phyloP scores from a whole-genome alignment of 1,140 invertebrate species.

The Drosophila trapezifrons region DNA sequence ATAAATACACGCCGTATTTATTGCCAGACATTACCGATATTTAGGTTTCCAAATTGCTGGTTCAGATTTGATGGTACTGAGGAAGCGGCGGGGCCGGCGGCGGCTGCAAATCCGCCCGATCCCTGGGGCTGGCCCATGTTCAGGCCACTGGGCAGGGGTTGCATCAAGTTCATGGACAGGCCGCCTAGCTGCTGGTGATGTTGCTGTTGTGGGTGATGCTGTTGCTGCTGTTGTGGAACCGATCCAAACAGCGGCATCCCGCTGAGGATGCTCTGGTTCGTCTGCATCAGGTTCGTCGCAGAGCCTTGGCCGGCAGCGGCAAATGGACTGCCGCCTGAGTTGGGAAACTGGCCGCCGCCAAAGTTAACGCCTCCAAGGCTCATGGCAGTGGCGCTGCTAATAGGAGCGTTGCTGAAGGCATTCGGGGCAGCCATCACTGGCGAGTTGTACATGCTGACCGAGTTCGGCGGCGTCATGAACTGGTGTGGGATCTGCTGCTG shows the following conservation, averaged over 20 bases:
- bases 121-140: slow-evolving; percentile 34
- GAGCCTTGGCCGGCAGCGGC: slow-evolving; percentile 17
- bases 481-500: slow-evolving; percentile 73
- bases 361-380: slow-evolving; percentile 63
- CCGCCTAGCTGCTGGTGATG: slow-evolving; percentile 53
- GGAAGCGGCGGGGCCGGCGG: slow-evolving; percentile 41
- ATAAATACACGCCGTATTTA: slow-evolving; percentile 62
- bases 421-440: slow-evolving; percentile 82
- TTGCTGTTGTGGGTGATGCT: slow-evolving; percentile 56
- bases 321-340: slow-evolving; percentile 57
- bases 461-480: slow-evolving; percentile 83
- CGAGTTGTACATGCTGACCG: slow-evolving; percentile 82
- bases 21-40: slow-evolving; percentile 84
- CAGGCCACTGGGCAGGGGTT: slow-evolving; percentile 58
- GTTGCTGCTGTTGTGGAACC: slow-evolving; percentile 33
- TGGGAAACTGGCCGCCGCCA: slow-evolving; percentile 65
- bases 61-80: slow-evolving; percentile 75
- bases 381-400: slow-evolving; percentile 56
- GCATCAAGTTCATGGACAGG: slow-evolving; percentile 70
- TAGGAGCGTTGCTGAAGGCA: slow-evolving; percentile 76
- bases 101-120: slow-evolving; percentile 21
- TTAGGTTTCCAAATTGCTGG: slow-evolving; percentile 83
- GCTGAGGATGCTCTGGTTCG: slow-evolving; percentile 75
- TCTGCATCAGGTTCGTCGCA: slow-evolving; percentile 72
- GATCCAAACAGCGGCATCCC: slow-evolving; percentile 64